Conservation (phyloP, 2,888 invertebrate species). For the Synergus laeviventris region DNA sequence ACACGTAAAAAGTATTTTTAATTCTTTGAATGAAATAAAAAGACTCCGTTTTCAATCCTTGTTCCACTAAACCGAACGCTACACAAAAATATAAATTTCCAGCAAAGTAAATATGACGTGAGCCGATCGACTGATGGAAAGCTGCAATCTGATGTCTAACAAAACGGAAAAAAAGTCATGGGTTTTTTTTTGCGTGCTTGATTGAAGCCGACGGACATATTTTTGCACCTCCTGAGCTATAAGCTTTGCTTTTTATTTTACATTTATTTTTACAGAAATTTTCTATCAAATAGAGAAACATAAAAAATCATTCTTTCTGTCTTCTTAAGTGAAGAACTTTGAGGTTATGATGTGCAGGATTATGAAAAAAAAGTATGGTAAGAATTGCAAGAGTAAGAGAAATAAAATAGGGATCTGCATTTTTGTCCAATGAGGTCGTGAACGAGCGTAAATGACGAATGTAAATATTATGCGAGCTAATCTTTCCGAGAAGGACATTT, state of each 20-base stretch:
- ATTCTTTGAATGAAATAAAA: no score
- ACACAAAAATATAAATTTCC: neutral
- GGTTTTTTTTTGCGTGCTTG: neutral
- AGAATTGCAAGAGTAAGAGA: neutral
- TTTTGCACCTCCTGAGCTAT: neutral
- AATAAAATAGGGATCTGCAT: neutral
- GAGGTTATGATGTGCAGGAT: no score
- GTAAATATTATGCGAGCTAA: slow-evolving; percentile 18
- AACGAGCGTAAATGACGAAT: neutral
- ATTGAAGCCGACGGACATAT: neutral
- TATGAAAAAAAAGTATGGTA: neutral
- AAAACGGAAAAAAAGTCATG: neutral
- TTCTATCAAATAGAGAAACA: no score
- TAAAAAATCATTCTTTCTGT: neutral
- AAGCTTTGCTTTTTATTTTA: no score
- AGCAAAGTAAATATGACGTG: neutral
- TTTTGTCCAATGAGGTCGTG: slow-evolving; percentile 7
- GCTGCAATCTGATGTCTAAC: neutral
- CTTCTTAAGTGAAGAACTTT: neutral
- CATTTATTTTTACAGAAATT: no score
- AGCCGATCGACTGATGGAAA: neutral
- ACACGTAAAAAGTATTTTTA: no score
- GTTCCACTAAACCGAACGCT: neutral
- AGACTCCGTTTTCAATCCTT: neutral
- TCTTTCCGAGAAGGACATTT: slow-evolving; percentile 26